Evolutionary conservation across 2,888 invertebrate species (phyloP), one percentile per base, ranked within the genome.

Genomic region (Chymomyza procnemis): DNA sequence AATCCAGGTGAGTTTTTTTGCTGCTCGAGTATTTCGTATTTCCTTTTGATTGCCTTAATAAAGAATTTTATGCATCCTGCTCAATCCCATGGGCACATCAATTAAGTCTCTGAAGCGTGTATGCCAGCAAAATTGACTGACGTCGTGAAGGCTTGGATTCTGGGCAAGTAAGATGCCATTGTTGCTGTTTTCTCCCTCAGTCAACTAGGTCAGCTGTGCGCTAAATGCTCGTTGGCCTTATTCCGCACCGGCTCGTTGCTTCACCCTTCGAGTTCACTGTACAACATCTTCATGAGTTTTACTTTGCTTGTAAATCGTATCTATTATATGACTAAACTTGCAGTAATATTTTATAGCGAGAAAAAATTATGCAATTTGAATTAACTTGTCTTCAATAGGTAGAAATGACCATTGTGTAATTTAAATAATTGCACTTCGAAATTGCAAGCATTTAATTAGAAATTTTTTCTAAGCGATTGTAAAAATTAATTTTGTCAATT

Each of bases 1-100:
- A 91, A 91, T 89, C 91, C 91, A 76, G 91, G 90, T 91, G 80
- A 89, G 88, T 80, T 41, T 57, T 47, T 18, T 12, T 12, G 9
- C 34, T 41, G 12, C 34, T 41, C 6, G 12, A 41, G 34, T 41
- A 41, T 26, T 41, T 19, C 30, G 6, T 8, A 21, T 30, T 26
- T 30, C 16, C 14, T 48, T 14, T 4, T 21, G 5, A 14, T 3
- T 22, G 18, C 41, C 41, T 22, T 26, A 61, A n/a, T 46, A n/a
- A n/a, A 16, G 26, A 41, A 59, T 60, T 9, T 65, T 50, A 18
- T 16, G 41, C n/a, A 59, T 30, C 3, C 54, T 66, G 12, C 54
- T 56, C 48, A 12, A 50, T n/a, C 34, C 21, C 22, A 12, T 19
- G 19, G 9, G 56, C 50, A 26, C 34, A 56, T 56, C 56, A 56